A percentile compares a stretch with the other conserved stretches of the same genome.
Evolutionary conservation across 2,888 invertebrate genomes (phyloP).

Genomic region (Peribatodes rhomboidaria): DNA sequence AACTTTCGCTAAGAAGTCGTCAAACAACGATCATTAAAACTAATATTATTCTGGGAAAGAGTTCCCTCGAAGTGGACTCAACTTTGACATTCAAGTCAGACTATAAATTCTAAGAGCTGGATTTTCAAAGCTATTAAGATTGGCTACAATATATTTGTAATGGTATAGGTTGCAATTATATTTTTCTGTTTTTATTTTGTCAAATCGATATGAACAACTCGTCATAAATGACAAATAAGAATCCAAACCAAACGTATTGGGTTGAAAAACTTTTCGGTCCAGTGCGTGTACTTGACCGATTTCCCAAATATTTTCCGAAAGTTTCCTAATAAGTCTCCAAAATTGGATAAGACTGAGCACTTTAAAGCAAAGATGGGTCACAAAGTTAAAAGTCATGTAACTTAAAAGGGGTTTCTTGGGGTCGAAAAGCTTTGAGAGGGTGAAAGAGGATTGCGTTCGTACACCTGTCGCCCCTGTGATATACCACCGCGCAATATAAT

Average conservation of each 20-base stretch:
- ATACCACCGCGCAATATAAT: slow-evolving; percentile 63
- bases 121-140: slow-evolving; percentile 28
- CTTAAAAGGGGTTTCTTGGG: slow-evolving; percentile 83
- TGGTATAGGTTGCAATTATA: neutral
- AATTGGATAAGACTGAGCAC: slow-evolving; percentile 75
- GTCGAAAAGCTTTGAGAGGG: slow-evolving; percentile 75
- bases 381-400: slow-evolving; percentile 86
- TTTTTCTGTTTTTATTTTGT: neutral
- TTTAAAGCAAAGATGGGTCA: slow-evolving; percentile 83
- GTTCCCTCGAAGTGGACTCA: slow-evolving; percentile 42
- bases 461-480: slow-evolving; percentile 75
- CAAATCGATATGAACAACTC: neutral
- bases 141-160: slow-evolving; percentile 13
- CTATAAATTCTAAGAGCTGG: slow-evolving; percentile 40
- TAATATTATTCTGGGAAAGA: slow-evolving; percentile 47
- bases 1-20: slow-evolving; percentile 43
- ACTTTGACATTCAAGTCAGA: slow-evolving; percentile 43
- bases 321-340: slow-evolving; percentile 60
- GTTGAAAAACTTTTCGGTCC: slow-evolving; percentile 28
- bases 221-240: neutral
- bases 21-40: slow-evolving; percentile 50
- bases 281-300: slow-evolving; percentile 41
- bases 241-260: slow-evolving; percentile 12
- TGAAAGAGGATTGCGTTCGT: slow-evolving; percentile 78
- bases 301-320: slow-evolving; percentile 56